These are phyloP conservation scores for Stichopus chloronotus DNA, from an alignment of 35 echinoderm and acorn worm species.

Conservation along the genomic window DNA sequence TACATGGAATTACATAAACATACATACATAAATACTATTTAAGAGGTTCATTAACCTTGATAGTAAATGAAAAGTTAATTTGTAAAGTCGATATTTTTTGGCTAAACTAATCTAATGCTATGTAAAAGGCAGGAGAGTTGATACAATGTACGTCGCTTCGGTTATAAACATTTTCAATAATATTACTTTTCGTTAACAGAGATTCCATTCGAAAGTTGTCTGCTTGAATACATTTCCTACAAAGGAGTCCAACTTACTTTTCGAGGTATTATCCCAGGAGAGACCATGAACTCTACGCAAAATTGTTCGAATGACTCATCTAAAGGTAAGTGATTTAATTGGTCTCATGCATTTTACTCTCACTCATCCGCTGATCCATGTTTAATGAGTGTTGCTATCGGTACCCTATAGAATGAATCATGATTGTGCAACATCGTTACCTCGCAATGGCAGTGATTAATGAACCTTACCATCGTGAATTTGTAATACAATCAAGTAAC, in stretches of 20 bases:
- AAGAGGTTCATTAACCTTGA: too few relatives aligned
- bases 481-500: too few relatives aligned
- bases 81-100: too few relatives aligned
- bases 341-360: not conserved
- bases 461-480: not conserved
- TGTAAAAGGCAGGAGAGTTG: too few relatives aligned
- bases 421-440: not conserved
- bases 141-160: too few relatives aligned
- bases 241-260: conserved; percentile 19
- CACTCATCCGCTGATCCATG: not conserved
- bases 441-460: not conserved
- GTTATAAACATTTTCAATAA: too few relatives aligned
- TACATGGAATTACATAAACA: too few relatives aligned
- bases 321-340: not conserved
- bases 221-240: not conserved
- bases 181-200: not conserved
- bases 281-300: not conserved
- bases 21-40: too few relatives aligned
- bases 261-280: not conserved
- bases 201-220: not conserved
- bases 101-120: too few relatives aligned
- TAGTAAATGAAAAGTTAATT: too few relatives aligned
- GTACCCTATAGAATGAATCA: not conserved
- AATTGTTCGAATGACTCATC: not conserved
- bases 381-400: not conserved